Evolutionary conservation across 2,888 invertebrate species (phyloP), one percentile per base, ranked within the genome.

Genomic region (Drosophila anomelani): DNA sequence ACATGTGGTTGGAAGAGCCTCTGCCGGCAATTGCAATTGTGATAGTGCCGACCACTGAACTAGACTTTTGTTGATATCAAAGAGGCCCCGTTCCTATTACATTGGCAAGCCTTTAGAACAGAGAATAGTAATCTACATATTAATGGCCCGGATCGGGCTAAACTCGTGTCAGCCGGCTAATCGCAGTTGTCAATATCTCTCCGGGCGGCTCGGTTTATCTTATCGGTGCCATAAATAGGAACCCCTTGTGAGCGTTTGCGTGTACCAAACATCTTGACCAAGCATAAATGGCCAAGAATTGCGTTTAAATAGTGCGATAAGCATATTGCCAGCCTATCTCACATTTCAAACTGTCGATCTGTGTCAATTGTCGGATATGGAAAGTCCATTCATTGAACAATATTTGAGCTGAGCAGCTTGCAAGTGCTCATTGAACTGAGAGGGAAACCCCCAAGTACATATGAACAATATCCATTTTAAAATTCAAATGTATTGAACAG

Each of bases 201-300:
- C 10, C 32, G 26, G n/a, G 5, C 17, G 15, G 57, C 47, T 0
- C 4, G 15, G 39, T 38, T 71, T 57, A 68, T 68, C 68, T 68
- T 41, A 68, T 68, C 67, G 15, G 36, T 26, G 71, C 71, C 67
- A 68, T 71, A 68, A 68, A 71, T 71, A 71, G 72, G 68, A 68
- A 71, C 68, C 72, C 68, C 68, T 68, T 72, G 41, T n/a, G 41
- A 39, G 71, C 26, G 39, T 66, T 66, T 23, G 43, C 43, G n/a
- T 36, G 67, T 20, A 69, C 69, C 46, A 34, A 26, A 47, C 54
- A 70, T 68, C 71, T 64, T 70, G 56, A 17, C 26, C 56, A 69
- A 47, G 34, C 29, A 32, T 32, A 41, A 63, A 29, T 32, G 10
- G 5, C 32, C 17, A 47, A 34, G 39, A 63, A 32, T 39, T 63